These are phyloP conservation scores for Euleptes europaea DNA, from an alignment of 2,113 vertebrate species.

Conservation along the genomic window DNA sequence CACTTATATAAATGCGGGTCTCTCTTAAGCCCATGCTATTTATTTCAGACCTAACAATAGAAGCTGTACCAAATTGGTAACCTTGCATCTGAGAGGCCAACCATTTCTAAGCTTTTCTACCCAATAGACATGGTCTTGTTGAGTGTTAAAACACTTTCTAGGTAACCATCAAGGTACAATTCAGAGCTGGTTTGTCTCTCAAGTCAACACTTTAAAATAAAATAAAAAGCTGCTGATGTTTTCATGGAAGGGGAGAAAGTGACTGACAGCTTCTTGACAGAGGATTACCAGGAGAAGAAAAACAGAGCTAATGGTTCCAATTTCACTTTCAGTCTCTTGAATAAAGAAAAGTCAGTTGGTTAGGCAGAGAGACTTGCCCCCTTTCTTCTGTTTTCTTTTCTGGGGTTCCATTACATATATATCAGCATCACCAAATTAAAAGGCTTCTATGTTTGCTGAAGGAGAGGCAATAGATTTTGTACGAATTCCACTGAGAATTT, in stretches of 20 bases:
- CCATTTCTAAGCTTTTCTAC: slow-evolving; percentile 56
- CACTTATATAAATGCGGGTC: slow-evolving; percentile 63
- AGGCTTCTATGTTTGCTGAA: slow-evolving; percentile 60
- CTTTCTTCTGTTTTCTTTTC: slow-evolving; percentile 65
- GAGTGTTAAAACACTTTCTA: slow-evolving; percentile 70
- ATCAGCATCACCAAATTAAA: slow-evolving; percentile 74
- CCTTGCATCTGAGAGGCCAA: slow-evolving; percentile 60
- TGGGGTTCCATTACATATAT: slow-evolving; percentile 64
- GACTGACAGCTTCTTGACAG: slow-evolving; percentile 71
- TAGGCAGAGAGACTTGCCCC: slow-evolving; percentile 30
- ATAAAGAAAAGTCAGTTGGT: slow-evolving; percentile 43
- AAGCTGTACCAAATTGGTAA: slow-evolving; percentile 75
- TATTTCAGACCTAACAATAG: slow-evolving; percentile 73
- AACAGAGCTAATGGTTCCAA: slow-evolving; percentile 69
- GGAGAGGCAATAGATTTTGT: slow-evolving; percentile 56
- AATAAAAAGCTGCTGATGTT: slow-evolving; percentile 69
- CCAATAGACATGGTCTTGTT: slow-evolving; percentile 63
- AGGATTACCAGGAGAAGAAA: slow-evolving; percentile 68
- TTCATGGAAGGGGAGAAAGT: slow-evolving; percentile 67
- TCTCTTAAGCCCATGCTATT: slow-evolving; percentile 26
- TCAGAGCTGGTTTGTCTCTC: slow-evolving; percentile 68
- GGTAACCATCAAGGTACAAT: slow-evolving; percentile 57
- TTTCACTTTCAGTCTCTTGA: slow-evolving; percentile 73
- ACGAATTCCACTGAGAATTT: slow-evolving; percentile 13
- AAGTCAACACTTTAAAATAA: slow-evolving; percentile 70